Evolutionary conservation across 2,888 invertebrate species (phyloP).

Genomic region (Philaethria dido): DNA sequence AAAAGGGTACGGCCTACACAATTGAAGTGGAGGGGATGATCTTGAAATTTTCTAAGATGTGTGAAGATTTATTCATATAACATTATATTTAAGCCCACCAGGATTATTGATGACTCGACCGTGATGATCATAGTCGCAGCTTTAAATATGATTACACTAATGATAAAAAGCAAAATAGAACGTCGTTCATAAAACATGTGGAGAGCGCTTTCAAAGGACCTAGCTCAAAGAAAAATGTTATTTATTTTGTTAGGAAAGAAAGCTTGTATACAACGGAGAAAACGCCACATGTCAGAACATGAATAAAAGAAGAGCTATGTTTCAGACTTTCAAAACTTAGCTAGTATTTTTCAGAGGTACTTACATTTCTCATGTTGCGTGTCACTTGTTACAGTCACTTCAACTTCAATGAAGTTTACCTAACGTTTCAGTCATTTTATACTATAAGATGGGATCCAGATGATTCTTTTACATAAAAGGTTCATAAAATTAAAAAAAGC

Average conservation of each 20-base stretch:
- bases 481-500: too few species aligned
- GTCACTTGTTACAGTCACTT: slow-evolving; percentile 29
- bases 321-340: slow-evolving; percentile 79
- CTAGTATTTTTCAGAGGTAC: slow-evolving; percentile 73
- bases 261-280: slow-evolving; percentile 75
- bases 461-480: neutral
- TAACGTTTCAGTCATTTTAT: neutral
- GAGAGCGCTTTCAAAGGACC: slow-evolving; percentile 76
- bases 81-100: slow-evolving; percentile 21
- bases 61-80: slow-evolving; percentile 43
- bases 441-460: neutral
- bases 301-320: slow-evolving; percentile 82
- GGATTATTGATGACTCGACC: slow-evolving; percentile 39
- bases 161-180: slow-evolving; percentile 44
- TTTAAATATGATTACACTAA: slow-evolving; percentile 5
- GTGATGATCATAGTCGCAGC: neutral
- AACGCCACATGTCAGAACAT: slow-evolving; percentile 80
- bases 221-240: slow-evolving; percentile 79
- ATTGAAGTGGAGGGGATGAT: slow-evolving; percentile 73
- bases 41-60: slow-evolving; percentile 71
- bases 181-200: slow-evolving; percentile 81
- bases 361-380: slow-evolving; percentile 62
- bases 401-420: slow-evolving; percentile 23
- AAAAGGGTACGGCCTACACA: slow-evolving; percentile 79
- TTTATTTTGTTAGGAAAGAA: slow-evolving; percentile 82